Percentiles rank a stretch among this genome's conserved stretches.
Conservation (phyloP, 2,888 invertebrate species). For the Biston betularia region DNA sequence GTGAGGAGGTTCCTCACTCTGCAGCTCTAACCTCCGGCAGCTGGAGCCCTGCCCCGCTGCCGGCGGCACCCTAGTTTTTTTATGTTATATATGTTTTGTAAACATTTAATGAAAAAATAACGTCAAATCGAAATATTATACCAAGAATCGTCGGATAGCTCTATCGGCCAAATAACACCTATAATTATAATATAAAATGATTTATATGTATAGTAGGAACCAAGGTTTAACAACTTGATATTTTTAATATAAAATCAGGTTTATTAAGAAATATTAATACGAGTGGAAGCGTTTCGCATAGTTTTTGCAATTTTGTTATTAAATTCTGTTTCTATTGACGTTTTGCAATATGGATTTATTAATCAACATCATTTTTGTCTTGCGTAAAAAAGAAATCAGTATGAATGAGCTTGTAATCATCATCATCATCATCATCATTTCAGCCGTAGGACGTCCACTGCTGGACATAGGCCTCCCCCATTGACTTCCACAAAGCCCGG, state of each 20-base stretch:
- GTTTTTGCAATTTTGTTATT: conserved; percentile 25
- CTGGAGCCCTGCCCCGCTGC: too few species aligned
- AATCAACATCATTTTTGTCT: conserved; percentile 17
- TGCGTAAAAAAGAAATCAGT: conserved; percentile 4
- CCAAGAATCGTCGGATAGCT: conserved; percentile 5
- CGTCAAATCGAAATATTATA: conserved; percentile 14
- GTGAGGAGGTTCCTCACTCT: too few species aligned
- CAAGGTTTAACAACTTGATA: conserved; percentile 1
- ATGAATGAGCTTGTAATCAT: conserved; percentile 10
- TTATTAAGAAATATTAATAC: conserved; percentile 16
- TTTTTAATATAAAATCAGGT: conserved; percentile 9
- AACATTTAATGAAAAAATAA: too few species aligned
- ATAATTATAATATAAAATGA: conserved; percentile 2
- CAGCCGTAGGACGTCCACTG: too few species aligned
- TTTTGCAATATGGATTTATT: conserved; percentile 25
- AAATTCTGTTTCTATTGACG: conserved; percentile 12
- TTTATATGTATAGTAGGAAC: conserved; percentile 16
- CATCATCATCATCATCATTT: too few species aligned
- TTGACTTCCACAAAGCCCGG: too few species aligned
- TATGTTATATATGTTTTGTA: too few species aligned
- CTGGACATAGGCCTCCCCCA: too few species aligned
- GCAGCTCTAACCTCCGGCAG: too few species aligned
- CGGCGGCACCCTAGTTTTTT: too few species aligned
- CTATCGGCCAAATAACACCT: neutral
- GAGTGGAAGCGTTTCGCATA: conserved; percentile 20